Percentiles rank a stretch among this genome's conserved stretches.
phyloP scores from a whole-genome alignment of 2,113 vertebrate genomes.

The Bostrychus sinensis region DNA sequence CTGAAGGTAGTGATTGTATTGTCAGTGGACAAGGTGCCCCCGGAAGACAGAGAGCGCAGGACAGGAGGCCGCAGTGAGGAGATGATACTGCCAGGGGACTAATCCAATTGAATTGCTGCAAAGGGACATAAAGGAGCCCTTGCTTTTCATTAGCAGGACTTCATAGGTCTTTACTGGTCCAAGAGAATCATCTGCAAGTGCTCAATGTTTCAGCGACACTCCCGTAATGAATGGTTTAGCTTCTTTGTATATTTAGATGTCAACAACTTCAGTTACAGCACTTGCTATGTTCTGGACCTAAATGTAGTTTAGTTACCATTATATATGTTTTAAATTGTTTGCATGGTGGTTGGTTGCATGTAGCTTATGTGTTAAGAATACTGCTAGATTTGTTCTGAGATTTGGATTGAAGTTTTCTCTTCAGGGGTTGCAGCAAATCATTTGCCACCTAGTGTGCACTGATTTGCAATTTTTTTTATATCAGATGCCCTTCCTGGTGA shows the following conservation, averaged over 20 bases:
- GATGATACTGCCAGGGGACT: constrained; percentile 43
- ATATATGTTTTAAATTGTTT: too few species aligned
- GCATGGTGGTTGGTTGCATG: too few species aligned
- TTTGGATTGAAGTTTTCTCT: too few species aligned
- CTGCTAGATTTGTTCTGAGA: too few species aligned
- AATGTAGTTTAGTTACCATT: too few species aligned
- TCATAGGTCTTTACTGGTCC: constrained; percentile 14
- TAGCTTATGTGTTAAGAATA: too few species aligned
- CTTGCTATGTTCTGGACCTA: too few species aligned
- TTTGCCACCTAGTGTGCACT: too few species aligned
- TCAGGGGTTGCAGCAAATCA: too few species aligned
- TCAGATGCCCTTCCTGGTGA: too few species aligned
- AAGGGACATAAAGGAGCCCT: constrained; percentile 33
- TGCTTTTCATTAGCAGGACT: constrained; percentile 56
- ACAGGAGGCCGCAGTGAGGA: constrained; percentile 37
- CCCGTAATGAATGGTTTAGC: not conserved
- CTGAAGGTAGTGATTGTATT: constrained; percentile 66
- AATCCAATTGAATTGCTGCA: constrained; percentile 54
- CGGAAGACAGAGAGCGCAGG: constrained; percentile 26
- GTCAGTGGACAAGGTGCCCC: constrained; percentile 67
- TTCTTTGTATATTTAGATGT: not conserved
- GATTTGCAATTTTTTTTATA: too few species aligned
- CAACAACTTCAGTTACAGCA: not conserved
- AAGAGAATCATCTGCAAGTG: constrained; percentile 3
- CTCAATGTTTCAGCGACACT: constrained; percentile 10